phyloP scores from a whole-genome alignment of 2,888 invertebrate genomes.

The Disparrhopalites patrizii region DNA sequence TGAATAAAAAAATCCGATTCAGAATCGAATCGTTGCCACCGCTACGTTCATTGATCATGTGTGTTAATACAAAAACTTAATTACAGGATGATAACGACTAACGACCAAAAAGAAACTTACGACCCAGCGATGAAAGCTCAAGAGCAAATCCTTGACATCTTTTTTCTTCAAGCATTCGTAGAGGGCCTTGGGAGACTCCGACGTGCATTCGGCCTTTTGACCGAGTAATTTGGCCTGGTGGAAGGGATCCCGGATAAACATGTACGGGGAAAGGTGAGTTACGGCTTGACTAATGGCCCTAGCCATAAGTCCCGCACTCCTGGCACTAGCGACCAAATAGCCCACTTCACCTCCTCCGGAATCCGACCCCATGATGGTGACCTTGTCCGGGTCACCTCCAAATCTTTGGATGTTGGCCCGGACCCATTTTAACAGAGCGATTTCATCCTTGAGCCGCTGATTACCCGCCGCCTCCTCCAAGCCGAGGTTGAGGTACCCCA shows the following conservation, averaged over 20 bases:
- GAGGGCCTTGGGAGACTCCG: conserved; percentile 26
- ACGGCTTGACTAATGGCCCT: conserved; percentile 21
- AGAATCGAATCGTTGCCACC: too few species aligned
- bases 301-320: conserved; percentile 22
- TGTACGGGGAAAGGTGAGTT: conserved; percentile 24
- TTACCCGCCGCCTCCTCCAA: conserved; percentile 28
- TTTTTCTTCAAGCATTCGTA: conserved; percentile 33
- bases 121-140: not conserved
- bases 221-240: conserved; percentile 37
- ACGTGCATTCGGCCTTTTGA: conserved; percentile 35
- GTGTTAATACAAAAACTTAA: too few species aligned
- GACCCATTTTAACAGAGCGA: conserved; percentile 29
- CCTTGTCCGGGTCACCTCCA: not conserved
- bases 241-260: conserved; percentile 33
- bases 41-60: too few species aligned
- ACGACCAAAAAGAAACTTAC: not conserved
- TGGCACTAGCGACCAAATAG: conserved; percentile 29
- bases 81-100: too few species aligned
- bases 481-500: conserved; percentile 26
- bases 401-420: conserved; percentile 6
- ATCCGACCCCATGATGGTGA: not conserved
- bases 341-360: conserved; percentile 30
- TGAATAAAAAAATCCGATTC: too few species aligned
- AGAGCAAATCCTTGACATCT: not conserved
- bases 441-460: conserved; percentile 30